phyloP scores from a whole-genome alignment of 2,113 vertebrate species.

The Serinus canaria region DNA sequence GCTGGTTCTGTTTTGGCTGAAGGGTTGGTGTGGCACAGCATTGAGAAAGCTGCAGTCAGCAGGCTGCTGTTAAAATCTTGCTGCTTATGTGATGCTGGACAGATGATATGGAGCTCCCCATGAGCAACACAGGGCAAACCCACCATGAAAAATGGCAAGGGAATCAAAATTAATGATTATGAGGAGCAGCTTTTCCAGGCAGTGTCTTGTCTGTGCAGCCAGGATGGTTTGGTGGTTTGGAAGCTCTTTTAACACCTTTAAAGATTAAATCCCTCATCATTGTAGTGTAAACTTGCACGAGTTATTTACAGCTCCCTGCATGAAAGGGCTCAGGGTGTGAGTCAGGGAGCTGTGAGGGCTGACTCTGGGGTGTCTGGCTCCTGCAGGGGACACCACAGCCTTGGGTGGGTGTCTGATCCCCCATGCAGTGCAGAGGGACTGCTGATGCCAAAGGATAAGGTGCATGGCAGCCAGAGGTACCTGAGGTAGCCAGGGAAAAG shows the following conservation, averaged over 20 bases:
- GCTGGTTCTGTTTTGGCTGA: background rate
- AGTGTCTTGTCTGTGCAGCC: background rate
- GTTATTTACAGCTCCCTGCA: constrained; percentile 16
- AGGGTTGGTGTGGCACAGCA: background rate
- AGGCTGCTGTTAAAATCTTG: background rate
- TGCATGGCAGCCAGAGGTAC: background rate
- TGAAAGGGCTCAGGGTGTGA: constrained; percentile 1
- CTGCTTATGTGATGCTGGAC: background rate
- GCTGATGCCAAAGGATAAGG: background rate
- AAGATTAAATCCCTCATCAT: background rate
- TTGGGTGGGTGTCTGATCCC: background rate
- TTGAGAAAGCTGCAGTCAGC: background rate
- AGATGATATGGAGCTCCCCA: background rate
- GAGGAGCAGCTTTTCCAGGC: background rate
- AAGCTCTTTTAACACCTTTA: background rate
- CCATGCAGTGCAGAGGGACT: background rate
- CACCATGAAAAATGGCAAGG: background rate
- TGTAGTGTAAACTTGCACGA: constrained; percentile 18
- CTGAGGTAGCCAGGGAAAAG: background rate
- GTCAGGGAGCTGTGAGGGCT: background rate
- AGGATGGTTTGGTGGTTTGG: background rate
- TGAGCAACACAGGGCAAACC: background rate
- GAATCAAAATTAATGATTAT: background rate
- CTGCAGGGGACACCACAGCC: background rate
- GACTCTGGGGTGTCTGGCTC: background rate